phyloP scores from a whole-genome alignment of 1,140 invertebrate genomes.

The Matsumurasca onukii region DNA sequence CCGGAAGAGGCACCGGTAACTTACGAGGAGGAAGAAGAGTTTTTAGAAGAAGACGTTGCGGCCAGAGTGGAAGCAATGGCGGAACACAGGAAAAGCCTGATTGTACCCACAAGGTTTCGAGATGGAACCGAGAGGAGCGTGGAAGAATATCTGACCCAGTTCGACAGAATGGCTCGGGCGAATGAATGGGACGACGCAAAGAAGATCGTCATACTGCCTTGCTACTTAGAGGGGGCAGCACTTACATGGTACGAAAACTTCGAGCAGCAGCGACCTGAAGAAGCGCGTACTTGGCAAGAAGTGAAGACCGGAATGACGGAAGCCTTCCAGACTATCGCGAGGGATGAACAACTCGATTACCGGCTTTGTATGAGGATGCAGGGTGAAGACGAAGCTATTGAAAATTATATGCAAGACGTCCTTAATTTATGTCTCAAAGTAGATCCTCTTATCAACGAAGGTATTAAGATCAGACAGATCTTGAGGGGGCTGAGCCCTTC shows the following conservation, averaged over 20 bases:
- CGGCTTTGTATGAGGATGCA: neutral
- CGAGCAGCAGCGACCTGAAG: neutral
- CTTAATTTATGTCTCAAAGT: neutral
- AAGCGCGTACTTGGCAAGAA: neutral
- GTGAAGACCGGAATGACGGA: neutral
- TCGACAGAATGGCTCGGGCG: neutral
- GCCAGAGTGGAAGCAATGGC: too few relatives aligned
- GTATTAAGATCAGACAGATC: neutral
- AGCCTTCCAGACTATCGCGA: neutral
- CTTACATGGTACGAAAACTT: neutral
- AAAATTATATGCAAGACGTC: neutral
- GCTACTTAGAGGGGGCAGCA: constrained; percentile 4
- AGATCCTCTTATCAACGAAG: neutral
- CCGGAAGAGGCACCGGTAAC: too few relatives aligned
- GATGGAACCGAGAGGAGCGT: neutral
- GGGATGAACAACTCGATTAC: neutral
- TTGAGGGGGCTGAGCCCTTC: neutral
- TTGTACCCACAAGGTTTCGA: neutral
- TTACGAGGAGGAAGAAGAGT: too few relatives aligned
- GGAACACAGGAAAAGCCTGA: neutral
- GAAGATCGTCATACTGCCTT: neutral
- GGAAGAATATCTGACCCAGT: neutral
- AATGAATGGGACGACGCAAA: constrained; percentile 2
- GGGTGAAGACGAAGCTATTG: neutral
- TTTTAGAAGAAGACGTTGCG: too few relatives aligned